Evolutionary conservation across 2,113 vertebrate species (phyloP).

Genomic region (Nyctereutes procyonoides): DNA sequence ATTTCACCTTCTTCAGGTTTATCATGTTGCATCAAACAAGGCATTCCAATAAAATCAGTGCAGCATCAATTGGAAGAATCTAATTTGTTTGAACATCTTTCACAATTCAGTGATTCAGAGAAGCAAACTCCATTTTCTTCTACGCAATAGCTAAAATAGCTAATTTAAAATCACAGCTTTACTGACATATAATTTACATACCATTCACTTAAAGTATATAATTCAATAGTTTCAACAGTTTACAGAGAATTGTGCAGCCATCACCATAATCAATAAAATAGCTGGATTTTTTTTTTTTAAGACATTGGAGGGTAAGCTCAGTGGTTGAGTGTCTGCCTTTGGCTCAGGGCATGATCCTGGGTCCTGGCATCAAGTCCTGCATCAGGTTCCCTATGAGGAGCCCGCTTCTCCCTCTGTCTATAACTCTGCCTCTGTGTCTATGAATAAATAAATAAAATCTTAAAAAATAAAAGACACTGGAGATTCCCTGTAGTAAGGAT

Average conservation of each 20-base stretch:
- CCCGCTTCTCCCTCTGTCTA: too few species aligned
- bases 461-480: not conserved
- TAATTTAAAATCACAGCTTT: conserved; percentile 11
- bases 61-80: not conserved
- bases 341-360: too few species aligned
- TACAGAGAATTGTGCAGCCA: not conserved
- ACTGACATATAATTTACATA: not conserved
- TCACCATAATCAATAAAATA: not conserved
- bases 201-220: not conserved
- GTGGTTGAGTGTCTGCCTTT: too few species aligned
- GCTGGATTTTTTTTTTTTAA: not conserved
- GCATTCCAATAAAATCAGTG: not conserved
- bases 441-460: too few species aligned
- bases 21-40: not conserved
- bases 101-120: not conserved
- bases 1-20: not conserved
- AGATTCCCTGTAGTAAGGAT: not conserved
- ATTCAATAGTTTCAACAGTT: not conserved
- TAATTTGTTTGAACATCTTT: not conserved
- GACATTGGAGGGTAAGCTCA: too few species aligned
- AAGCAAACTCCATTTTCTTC: not conserved
- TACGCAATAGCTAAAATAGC: not conserved
- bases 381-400: too few species aligned
- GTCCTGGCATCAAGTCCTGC: too few species aligned
- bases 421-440: too few species aligned